Conservation (phyloP, 2,888 invertebrate species). For the Boloria selene region DNA sequence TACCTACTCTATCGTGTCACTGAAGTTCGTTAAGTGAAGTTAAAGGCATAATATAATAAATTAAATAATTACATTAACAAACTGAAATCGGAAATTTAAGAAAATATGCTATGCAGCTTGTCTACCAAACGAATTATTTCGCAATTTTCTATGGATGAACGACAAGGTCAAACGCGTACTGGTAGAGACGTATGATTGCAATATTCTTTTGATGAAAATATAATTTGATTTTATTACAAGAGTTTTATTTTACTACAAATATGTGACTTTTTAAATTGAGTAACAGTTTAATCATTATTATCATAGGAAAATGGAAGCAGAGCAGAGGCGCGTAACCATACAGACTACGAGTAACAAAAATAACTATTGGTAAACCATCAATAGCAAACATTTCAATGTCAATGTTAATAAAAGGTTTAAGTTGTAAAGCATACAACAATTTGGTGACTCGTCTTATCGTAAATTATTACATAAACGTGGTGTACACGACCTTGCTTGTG, state of each 20-base stretch:
- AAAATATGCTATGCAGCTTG: conserved; percentile 20
- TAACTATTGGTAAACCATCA: no score
- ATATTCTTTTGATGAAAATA: conserved; percentile 2
- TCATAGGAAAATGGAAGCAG: no score
- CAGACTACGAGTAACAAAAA: no score
- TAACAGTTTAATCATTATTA: no score
- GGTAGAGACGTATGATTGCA: conserved; percentile 8
- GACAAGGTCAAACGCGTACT: conserved; percentile 35
- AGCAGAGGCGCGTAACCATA: no score
- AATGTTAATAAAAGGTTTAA: conserved; percentile 49
- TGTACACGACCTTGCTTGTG: conserved; percentile 53
- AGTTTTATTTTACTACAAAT: conserved; percentile 18
- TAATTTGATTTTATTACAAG: neutral
- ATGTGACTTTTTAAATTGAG: no score
- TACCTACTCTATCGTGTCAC: no score
- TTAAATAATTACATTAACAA: neutral
- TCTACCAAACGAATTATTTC: conserved; percentile 34
- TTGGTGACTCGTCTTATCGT: conserved; percentile 42
- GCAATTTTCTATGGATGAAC: conserved; percentile 30
- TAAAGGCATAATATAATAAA: no score
- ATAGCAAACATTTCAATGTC: conserved; percentile 46
- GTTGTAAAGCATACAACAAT: conserved; percentile 39
- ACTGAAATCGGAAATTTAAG: conserved; percentile 5
- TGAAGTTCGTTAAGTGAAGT: no score
- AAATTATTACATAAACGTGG: conserved; percentile 60